phyloP scores from a whole-genome alignment of 2,888 invertebrate genomes.

The Meteorus colon region DNA sequence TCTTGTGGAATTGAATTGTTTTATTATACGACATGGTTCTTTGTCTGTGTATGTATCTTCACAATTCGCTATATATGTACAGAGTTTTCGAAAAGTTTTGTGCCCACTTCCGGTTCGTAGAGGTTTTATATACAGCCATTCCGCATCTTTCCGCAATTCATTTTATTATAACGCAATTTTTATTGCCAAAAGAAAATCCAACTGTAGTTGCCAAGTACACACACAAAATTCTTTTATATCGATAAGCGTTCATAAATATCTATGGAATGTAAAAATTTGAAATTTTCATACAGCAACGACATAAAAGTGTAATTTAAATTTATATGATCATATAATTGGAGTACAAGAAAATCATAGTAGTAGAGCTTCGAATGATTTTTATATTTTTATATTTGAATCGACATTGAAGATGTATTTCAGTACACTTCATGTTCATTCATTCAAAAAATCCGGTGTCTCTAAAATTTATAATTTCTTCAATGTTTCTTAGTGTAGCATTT shows the following conservation, averaged over 20 bases:
- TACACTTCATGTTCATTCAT: too few species aligned
- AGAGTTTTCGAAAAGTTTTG: constrained; percentile 44
- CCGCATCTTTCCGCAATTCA: constrained; percentile 8
- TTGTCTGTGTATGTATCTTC: constrained; percentile 5
- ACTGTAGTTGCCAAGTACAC: constrained; percentile 32
- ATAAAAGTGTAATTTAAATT: constrained; percentile 1
- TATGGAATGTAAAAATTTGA: constrained; percentile 13
- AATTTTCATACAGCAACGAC: not conserved
- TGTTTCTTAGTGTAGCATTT: too few species aligned
- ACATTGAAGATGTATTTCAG: too few species aligned
- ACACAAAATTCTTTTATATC: constrained; percentile 22
- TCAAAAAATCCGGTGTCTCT: too few species aligned
- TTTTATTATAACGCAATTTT: constrained; percentile 33
- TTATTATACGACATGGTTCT: constrained; percentile 65
- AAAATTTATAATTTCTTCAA: too few species aligned
- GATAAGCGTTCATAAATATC: constrained; percentile 27
- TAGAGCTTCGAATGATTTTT: not conserved
- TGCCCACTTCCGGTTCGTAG: constrained; percentile 39
- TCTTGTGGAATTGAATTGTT: constrained; percentile 65
- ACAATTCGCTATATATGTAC: constrained; percentile 14
- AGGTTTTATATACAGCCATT: constrained; percentile 10
- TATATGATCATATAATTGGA: not conserved
- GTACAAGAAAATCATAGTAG: not conserved
- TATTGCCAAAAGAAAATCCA: constrained; percentile 25
- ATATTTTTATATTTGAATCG: too few species aligned